Base-by-base conservation (phyloP, 2,797 vertebrate genomes). In the Pyrrhura leucotis region DNA sequence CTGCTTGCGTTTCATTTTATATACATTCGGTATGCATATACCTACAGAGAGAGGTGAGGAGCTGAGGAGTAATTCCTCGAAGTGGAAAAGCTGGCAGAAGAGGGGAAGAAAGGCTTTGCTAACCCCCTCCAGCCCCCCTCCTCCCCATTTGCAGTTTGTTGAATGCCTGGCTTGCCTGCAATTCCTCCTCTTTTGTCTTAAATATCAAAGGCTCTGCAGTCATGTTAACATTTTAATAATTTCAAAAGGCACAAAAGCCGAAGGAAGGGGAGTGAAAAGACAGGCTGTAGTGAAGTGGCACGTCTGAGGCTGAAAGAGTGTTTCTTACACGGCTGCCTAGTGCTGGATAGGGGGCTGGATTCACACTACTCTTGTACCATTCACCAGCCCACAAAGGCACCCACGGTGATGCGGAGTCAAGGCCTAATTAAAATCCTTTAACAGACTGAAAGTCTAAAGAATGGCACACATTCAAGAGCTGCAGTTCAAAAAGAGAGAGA, bases 161-260 rank as follows among this genome's bases (percentile, higher is more conserved):
- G 97, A 98, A 98, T 97, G 97, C 97, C 96, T 98, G 76, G 87
- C 96, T 98, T 98, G 96, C 98, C 97, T 95, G 97, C 96, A 96
- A 97, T 97, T 98, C 98, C 96, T 98, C 98, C 98, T 98, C 99
- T 99, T 99, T 99, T 99, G 99, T 99, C 98, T 99, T 99, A 99
- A 99, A 99, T 99, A 99, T 99, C 99, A 99, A 99, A 99, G 99
- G 98, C 98, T 98, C 98, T 98, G 97, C 96, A 98, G 98, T 98
- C 98, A 97, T 98, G 98, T 99, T 99, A 99, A 99, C 99, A 99
- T 99, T 99, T 99, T 98, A 99, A 99, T 99, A 99, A 99, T 99
- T 99, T 98, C 98, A 98, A 98, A 98, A 98, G 98, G 97, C 98
- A 98, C 98, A 98, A 98, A 98, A 97, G 98, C 98, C 97, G 97